A percentile compares a stretch with the other conserved stretches of the same genome.
Conservation (phyloP, 2,888 invertebrate genomes). For the Parnassius glacialis region DNA sequence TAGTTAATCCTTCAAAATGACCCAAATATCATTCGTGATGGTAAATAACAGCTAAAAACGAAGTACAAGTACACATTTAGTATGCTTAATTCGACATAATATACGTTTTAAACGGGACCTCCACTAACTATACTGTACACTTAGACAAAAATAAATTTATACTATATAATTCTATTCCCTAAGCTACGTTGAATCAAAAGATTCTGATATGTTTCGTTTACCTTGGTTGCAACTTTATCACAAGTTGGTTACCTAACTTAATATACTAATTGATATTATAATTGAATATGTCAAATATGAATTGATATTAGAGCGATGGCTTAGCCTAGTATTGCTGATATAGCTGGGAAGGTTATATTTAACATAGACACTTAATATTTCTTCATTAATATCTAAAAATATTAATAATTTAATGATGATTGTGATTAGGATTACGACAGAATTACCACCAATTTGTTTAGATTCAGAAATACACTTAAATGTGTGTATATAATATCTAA, state of each 20-base stretch:
- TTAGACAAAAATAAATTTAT: conserved; percentile 42
- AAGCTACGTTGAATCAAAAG: conserved; percentile 82
- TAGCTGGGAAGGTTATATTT: conserved; percentile 9
- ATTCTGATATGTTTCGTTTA: conserved; percentile 87
- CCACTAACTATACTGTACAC: conserved; percentile 50
- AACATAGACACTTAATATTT: conserved; percentile 12
- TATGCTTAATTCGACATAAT: conserved; percentile 29
- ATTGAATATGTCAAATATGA: conserved; percentile 54
- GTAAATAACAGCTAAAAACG: background rate
- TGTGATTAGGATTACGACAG: background rate
- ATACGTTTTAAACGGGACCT: conserved; percentile 40
- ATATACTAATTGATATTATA: conserved; percentile 68
- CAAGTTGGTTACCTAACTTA: conserved; percentile 71
- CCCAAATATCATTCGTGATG: background rate
- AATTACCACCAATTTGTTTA: background rate
- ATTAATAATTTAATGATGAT: conserved; percentile 25
- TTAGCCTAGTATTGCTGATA: conserved; percentile 65
- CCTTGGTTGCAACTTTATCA: conserved; percentile 85
- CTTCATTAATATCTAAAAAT: conserved; percentile 36
- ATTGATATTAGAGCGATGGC: conserved; percentile 42
- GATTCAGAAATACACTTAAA: background rate
- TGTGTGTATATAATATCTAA: background rate
- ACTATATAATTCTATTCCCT: conserved; percentile 37
- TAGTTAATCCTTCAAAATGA: background rate
- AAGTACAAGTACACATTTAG: conserved; percentile 5